Base-by-base conservation (phyloP, 2,113 vertebrate genomes). In the Pangasianodon hypophthalmus region DNA sequence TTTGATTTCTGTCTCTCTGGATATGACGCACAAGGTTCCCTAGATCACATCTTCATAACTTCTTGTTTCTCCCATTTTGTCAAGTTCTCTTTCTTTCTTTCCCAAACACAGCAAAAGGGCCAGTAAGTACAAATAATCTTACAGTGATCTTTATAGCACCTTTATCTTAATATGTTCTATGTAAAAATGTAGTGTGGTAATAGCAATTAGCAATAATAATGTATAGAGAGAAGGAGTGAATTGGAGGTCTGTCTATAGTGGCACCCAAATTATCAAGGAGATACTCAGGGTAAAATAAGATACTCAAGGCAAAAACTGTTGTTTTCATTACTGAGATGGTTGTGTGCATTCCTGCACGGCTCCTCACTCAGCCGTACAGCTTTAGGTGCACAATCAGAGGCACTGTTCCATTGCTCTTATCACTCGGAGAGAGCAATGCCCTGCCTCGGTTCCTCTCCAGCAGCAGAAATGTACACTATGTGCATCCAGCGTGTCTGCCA, bases 401-500 rank as follows among this genome's bases (percentile, higher is more conserved):
- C 92, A 93, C 94, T 96, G 96, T 94, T 94, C 92, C 91, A 85
- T 89, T 88, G n/a, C 90, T 92, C 95, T 95, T 95, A 95, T 96
- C 95, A 90, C 91, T 64, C 84, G 9, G 87, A 90, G 92, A 92
- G 92, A 86, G 88, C 92, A 91, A 92, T 91, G 89, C 92, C 91
- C 92, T 56, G 93, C 92, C 92, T 91, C 92, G 91, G 83, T 93
- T 93, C n/a, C 91, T 94, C 92, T 94, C 92, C 92, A 92, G 87
- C 92, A 93, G 89, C 93, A 88, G 88, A 96, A 95, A 96, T 96
- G 94, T 94, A 96, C 93, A 95, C 94, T 90, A 95, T 92, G 91
- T 93, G 91, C 95, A 96, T 85, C 91, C 92, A 94, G 91, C 94
- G 58, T 96, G 93, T 95, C 92, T 88, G 91, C 86, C 92, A 90